These are phyloP conservation scores for Lepisosteus oculatus DNA, from an alignment of 2,113 vertebrate genomes.

Conservation along the genomic window DNA sequence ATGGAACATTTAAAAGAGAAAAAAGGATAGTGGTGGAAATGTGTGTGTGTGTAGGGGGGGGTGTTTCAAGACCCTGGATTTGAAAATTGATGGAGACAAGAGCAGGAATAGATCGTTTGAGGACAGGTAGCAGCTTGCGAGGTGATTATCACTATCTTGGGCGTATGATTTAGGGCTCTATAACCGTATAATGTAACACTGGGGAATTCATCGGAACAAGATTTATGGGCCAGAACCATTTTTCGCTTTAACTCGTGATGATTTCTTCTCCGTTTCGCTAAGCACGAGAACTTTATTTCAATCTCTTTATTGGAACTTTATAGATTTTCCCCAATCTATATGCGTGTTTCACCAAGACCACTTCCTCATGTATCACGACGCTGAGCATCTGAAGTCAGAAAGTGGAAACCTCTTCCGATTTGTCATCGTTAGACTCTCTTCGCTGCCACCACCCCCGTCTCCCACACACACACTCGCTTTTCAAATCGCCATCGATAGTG, in stretches of 20 bases:
- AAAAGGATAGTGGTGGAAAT: not conserved
- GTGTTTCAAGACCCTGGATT: slow-evolving; percentile 31
- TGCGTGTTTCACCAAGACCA: not conserved
- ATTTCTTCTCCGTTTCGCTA: slow-evolving; percentile 35
- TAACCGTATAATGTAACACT: slow-evolving; percentile 48
- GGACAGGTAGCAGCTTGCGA: slow-evolving; percentile 60
- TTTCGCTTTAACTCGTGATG: slow-evolving; percentile 46
- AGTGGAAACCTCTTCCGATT: too few species aligned
- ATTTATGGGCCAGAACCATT: slow-evolving; percentile 38
- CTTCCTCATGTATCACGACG: too few species aligned
- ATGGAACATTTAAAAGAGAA: slow-evolving; percentile 46
- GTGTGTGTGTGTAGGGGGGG: slow-evolving; percentile 7
- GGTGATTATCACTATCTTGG: slow-evolving; percentile 59
- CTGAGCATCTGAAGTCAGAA: too few species aligned
- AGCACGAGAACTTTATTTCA: slow-evolving; percentile 30
- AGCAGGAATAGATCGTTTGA: slow-evolving; percentile 56
- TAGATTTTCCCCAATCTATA: slow-evolving; percentile 26
- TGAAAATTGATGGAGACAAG: slow-evolving; percentile 59
- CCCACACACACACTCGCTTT: too few species aligned
- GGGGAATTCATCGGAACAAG: slow-evolving; percentile 54
- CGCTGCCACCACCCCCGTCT: too few species aligned
- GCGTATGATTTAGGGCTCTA: slow-evolving; percentile 54
- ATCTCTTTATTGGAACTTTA: slow-evolving; percentile 17
- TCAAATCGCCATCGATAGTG: too few species aligned
- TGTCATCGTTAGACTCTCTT: too few species aligned